phyloP scores from a whole-genome alignment of 2,797 vertebrate species.

The Clarias platycephalus region DNA sequence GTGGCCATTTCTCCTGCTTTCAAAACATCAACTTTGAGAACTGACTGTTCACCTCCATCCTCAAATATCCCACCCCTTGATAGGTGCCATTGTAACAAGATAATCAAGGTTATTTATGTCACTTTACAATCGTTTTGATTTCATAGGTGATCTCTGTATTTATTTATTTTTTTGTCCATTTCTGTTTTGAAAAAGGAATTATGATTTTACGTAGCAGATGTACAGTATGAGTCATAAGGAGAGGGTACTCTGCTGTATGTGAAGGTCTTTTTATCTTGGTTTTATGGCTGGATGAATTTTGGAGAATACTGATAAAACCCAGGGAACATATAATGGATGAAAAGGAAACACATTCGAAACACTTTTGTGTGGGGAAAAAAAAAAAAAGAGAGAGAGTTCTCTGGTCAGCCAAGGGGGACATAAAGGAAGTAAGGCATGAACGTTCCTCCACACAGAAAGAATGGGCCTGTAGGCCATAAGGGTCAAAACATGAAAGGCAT shows the following conservation, averaged over 20 bases:
- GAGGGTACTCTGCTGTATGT: slow-evolving; percentile 27
- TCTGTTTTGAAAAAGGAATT: slow-evolving; percentile 6
- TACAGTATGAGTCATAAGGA: slow-evolving; percentile 14
- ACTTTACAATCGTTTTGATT: too few relatives aligned
- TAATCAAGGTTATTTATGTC: too few relatives aligned
- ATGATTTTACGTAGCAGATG: slow-evolving; percentile 11
- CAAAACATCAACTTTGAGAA: too few relatives aligned
- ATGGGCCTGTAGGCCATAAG: slow-evolving; percentile 62
- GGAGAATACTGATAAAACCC: slow-evolving; percentile 62
- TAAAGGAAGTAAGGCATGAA: slow-evolving; percentile 70
- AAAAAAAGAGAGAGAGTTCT: slow-evolving; percentile 18
- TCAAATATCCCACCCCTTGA: too few relatives aligned
- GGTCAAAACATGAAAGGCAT: slow-evolving; percentile 53
- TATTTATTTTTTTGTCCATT: neutral
- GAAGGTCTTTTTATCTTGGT: slow-evolving; percentile 39
- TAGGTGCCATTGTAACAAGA: too few relatives aligned
- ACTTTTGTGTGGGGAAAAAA: slow-evolving; percentile 45
- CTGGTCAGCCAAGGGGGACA: slow-evolving; percentile 67
- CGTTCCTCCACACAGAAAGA: slow-evolving; percentile 65
- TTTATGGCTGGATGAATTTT: slow-evolving; percentile 59
- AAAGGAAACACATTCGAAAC: slow-evolving; percentile 52
- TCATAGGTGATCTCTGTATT: neutral
- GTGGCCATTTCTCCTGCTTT: too few relatives aligned
- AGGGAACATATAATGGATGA: slow-evolving; percentile 68
- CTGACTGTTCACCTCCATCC: too few relatives aligned